phyloP scores from a whole-genome alignment of 2,888 invertebrate genomes.

The Pediacus dermestoides region DNA sequence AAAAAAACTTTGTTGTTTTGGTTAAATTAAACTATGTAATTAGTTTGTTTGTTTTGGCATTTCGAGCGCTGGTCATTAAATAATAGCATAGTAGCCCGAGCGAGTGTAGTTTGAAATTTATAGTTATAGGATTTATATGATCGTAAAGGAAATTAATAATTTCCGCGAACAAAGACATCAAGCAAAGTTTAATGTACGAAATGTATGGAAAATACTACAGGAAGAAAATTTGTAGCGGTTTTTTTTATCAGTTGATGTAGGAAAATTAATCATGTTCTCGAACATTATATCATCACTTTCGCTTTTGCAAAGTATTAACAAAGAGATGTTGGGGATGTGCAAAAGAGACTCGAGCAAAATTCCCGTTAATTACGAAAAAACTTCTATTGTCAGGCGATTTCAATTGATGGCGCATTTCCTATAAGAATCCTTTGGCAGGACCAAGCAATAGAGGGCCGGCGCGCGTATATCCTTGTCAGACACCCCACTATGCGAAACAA shows the following conservation, averaged over 20 bases:
- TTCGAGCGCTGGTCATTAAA: background rate
- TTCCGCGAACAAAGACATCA: slow-evolving; percentile 1
- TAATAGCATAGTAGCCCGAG: background rate
- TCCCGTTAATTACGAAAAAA: slow-evolving; percentile 46
- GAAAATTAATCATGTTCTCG: too few relatives aligned
- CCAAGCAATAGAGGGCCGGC: slow-evolving; percentile 34
- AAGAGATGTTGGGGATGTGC: too few relatives aligned
- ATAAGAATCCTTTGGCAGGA: slow-evolving; percentile 41
- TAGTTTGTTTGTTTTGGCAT: background rate
- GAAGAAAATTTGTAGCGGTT: too few relatives aligned
- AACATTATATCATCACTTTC: too few relatives aligned
- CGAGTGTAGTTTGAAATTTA: background rate
- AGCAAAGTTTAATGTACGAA: background rate
- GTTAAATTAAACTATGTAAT: too few relatives aligned
- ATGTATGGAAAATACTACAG: too few relatives aligned
- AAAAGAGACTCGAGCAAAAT: slow-evolving; percentile 29
- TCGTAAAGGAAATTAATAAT: slow-evolving; percentile 2
- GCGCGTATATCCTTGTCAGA: slow-evolving; percentile 48
- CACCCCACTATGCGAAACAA: slow-evolving; percentile 47
- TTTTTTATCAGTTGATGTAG: too few relatives aligned
- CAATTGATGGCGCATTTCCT: slow-evolving; percentile 46
- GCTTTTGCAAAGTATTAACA: too few relatives aligned
- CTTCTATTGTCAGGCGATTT: slow-evolving; percentile 45
- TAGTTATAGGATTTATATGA: background rate
- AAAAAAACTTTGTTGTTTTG: too few relatives aligned